Percentiles rank a stretch among this genome's conserved stretches.
These are phyloP conservation scores for Oscheius sp. DNA, from an alignment of 2,888 invertebrate species.

Conservation along the genomic window DNA sequence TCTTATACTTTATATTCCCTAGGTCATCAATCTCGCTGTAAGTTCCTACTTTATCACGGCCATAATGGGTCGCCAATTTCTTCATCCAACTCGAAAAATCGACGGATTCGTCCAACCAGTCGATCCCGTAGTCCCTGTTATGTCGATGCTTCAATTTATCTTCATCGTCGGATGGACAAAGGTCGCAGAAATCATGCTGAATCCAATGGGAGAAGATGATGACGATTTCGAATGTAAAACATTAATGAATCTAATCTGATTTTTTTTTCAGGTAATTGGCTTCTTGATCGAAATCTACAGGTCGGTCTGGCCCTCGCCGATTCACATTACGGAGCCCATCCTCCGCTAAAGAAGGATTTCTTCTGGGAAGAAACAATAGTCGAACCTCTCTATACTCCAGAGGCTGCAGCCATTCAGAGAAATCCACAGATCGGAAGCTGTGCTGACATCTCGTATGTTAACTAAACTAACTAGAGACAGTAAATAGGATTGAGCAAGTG, in stretches of 20 bases:
- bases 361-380: conserved; percentile 41
- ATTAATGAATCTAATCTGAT: not conserved
- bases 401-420: conserved; percentile 57
- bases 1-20: conserved; percentile 31
- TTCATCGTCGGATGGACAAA: conserved; percentile 18
- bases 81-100: conserved; percentile 34
- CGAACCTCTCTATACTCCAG: conserved; percentile 59
- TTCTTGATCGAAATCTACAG: conserved; percentile 63
- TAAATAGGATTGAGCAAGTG: not conserved
- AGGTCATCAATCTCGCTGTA: conserved; percentile 64
- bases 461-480: not conserved
- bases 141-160: conserved; percentile 61
- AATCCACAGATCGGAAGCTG: conserved; percentile 67
- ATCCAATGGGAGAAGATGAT: conserved; percentile 62
- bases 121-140: conserved; percentile 61
- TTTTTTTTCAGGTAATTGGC: conserved; percentile 62
- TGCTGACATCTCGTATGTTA: conserved; percentile 47
- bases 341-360: conserved; percentile 50
- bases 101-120: conserved; percentile 34
- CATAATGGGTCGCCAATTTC: conserved; percentile 61
- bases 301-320: conserved; percentile 63
- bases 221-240: conserved; percentile 40
- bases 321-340: conserved; percentile 58
- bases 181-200: conserved; percentile 25
- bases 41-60: conserved; percentile 63